phyloP scores from a whole-genome alignment of 2,888 invertebrate species.

The Acrobasis repandana region DNA sequence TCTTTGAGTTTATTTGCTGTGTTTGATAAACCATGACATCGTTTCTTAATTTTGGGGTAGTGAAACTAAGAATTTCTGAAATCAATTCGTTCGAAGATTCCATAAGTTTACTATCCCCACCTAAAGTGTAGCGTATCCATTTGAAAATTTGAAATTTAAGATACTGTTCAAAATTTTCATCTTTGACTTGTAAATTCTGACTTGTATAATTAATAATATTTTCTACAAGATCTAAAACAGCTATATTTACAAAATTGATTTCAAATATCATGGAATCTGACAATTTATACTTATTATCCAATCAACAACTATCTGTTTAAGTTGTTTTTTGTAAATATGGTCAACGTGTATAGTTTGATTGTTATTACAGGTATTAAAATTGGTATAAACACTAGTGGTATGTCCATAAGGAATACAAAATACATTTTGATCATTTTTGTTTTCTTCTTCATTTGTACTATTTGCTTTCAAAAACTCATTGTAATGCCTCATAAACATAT shows the following conservation, averaged over 20 bases:
- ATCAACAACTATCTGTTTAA: background rate
- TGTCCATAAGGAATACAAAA: background rate
- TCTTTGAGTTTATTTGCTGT: background rate
- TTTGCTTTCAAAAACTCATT: constrained; percentile 20
- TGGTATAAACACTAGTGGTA: no score
- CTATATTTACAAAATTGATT: constrained; percentile 14
- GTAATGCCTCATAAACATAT: constrained; percentile 23
- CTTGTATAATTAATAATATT: constrained; percentile 27
- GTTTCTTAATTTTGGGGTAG: background rate
- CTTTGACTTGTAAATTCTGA: constrained; percentile 26
- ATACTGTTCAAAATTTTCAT: constrained; percentile 25
- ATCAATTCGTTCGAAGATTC: constrained; percentile 21
- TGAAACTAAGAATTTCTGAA: constrained; percentile 13
- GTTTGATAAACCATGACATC: background rate
- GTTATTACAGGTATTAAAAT: background rate
- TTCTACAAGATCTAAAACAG: constrained; percentile 27
- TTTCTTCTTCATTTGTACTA: background rate
- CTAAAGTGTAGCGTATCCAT: constrained; percentile 30
- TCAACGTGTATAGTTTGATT: background rate
- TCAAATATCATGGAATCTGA: constrained; percentile 10
- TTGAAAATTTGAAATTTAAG: constrained; percentile 33
- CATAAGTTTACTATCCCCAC: constrained; percentile 26
- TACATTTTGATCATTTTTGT: background rate
- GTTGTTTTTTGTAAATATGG: background rate
- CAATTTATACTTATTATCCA: constrained; percentile 27